Conservation (phyloP, 2,113 vertebrate species). For the Chaetops frenatus region DNA sequence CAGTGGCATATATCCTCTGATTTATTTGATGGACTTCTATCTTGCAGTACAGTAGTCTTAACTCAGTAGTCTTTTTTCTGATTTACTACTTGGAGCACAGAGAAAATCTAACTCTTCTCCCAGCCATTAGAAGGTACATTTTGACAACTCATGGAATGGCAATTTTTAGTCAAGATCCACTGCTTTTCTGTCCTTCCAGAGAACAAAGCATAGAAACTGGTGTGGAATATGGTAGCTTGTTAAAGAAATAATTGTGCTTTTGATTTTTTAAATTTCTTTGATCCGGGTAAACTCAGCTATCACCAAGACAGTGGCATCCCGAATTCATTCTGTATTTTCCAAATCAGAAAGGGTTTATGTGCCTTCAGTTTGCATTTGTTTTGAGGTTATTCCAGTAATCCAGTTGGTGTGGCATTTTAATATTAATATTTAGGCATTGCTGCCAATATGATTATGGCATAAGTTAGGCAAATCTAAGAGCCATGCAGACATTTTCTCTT, state of each 20-base stretch:
- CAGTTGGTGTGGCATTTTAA: background rate
- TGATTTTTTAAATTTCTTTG: background rate
- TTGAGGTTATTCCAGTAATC: background rate
- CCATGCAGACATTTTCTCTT: background rate
- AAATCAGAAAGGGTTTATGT: background rate
- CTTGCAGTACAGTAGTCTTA: background rate
- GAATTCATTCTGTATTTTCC: background rate
- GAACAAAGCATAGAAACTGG: background rate
- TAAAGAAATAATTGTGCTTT: background rate
- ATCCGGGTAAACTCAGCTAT: background rate
- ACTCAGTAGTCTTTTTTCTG: background rate
- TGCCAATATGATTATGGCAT: background rate
- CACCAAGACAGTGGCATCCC: background rate
- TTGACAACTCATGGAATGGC: background rate
- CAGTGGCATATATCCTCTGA: background rate
- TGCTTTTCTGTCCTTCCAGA: background rate
- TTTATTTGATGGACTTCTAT: background rate
- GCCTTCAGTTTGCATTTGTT: background rate
- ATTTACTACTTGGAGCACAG: background rate
- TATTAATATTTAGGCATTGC: background rate
- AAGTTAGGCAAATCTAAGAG: background rate
- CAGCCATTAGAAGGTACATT: background rate
- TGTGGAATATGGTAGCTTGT: background rate
- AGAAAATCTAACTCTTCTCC: background rate
- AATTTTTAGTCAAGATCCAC: background rate